phyloP scores from a whole-genome alignment of 2,113 vertebrate genomes.

The Agapornis roseicollis region DNA sequence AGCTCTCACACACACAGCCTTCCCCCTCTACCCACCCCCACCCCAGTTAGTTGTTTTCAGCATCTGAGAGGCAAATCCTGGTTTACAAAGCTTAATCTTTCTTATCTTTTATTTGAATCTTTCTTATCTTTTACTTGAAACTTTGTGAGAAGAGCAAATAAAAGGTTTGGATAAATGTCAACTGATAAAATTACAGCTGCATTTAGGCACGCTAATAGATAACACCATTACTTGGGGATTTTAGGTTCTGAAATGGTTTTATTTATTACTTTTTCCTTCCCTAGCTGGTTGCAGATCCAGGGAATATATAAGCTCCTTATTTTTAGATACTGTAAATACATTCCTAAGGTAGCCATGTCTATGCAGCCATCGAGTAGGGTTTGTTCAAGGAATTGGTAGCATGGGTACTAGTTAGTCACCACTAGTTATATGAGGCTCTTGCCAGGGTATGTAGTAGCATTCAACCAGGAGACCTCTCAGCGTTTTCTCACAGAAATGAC shows the following conservation, averaged over 20 bases:
- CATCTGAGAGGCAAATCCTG: neutral
- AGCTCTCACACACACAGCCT: too few relatives aligned
- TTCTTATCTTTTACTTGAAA: neutral
- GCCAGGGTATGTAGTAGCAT: accelerated
- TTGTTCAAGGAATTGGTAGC: neutral
- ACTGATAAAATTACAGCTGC: neutral
- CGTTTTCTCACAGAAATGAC: neutral
- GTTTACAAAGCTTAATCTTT: neutral
- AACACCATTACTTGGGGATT: accelerated
- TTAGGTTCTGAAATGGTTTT: neutral
- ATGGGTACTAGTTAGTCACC: neutral
- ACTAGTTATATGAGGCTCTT: neutral
- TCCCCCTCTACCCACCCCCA: accelerated
- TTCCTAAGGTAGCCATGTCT: neutral
- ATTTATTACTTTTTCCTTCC: neutral
- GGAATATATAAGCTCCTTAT: neutral
- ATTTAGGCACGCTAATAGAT: accelerated
- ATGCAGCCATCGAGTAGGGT: neutral
- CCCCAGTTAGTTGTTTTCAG: neutral
- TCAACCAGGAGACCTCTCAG: neutral
- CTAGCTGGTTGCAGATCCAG: neutral
- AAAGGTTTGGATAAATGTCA: neutral
- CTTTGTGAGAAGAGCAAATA: neutral
- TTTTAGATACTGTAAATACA: neutral
- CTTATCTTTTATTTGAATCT: neutral